These are phyloP conservation scores for Megalurothrips usitatus DNA, from an alignment of 2,888 invertebrate genomes.

Conservation along the genomic window DNA sequence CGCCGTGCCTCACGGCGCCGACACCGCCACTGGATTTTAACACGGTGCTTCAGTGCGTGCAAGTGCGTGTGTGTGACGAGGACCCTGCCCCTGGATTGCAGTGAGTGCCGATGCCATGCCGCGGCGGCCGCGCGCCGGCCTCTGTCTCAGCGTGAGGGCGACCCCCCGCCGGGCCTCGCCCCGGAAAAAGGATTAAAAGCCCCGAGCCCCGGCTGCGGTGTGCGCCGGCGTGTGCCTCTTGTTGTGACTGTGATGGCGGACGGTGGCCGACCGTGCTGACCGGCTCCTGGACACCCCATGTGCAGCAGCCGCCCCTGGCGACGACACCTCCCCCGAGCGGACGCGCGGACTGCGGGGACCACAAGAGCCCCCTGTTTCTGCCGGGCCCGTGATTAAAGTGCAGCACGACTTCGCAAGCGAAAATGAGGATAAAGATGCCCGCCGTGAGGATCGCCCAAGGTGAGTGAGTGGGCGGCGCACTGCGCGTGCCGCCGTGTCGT, in stretches of 20 bases:
- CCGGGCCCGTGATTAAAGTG: too few species aligned
- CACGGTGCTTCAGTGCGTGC: too few species aligned
- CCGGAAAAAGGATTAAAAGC: neutral
- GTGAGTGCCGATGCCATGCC: slow-evolving; percentile 1
- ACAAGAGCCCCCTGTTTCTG: neutral
- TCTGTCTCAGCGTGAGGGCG: neutral
- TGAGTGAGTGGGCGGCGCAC: neutral
- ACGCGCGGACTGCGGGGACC: neutral
- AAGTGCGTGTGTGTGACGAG: too few species aligned
- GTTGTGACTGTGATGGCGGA: neutral
- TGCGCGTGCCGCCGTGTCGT: neutral
- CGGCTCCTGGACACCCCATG: neutral
- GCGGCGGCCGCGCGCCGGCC: neutral
- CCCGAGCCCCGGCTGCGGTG: neutral
- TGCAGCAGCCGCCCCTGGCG: too few species aligned
- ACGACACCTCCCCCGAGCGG: too few species aligned
- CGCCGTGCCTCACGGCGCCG: neutral
- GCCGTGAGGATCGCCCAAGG: slow-evolving; percentile 15
- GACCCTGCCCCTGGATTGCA: neutral
- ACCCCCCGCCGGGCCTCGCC: neutral
- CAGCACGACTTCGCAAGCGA: neutral
- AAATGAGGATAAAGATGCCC: slow-evolving; percentile 25
- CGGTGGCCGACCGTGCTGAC: neutral
- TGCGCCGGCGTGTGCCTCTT: neutral
- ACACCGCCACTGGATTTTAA: neutral